Conservation (phyloP, 2,888 invertebrate species). For the Electrophaes corylata region DNA sequence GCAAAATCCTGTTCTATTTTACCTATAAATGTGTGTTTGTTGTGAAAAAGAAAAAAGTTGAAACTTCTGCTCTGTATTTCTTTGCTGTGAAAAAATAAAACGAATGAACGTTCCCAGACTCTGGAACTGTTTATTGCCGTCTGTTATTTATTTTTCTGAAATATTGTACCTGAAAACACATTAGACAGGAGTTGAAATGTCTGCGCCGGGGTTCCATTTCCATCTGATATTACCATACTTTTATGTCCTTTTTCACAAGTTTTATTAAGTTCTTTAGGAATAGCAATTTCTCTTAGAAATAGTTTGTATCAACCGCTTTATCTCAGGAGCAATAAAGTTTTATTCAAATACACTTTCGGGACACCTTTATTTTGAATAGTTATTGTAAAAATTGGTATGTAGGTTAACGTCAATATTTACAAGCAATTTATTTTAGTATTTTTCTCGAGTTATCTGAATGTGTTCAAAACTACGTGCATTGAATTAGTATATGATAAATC, state of each 20-base stretch:
- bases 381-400: not conserved
- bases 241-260: conserved; percentile 40
- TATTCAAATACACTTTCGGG: conserved; percentile 54
- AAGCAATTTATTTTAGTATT: not conserved
- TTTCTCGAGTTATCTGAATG: too few relatives aligned
- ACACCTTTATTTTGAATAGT: conserved; percentile 51
- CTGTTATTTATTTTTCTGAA: conserved; percentile 24
- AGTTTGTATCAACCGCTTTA: conserved; percentile 41
- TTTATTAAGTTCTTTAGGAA: conserved; percentile 42
- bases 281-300: conserved; percentile 47
- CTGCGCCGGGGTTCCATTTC: conserved; percentile 34
- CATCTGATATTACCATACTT: conserved; percentile 48
- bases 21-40: not conserved
- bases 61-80: not conserved
- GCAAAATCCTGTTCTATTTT: too few relatives aligned
- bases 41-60: not conserved
- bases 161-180: conserved; percentile 44
- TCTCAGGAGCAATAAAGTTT: conserved; percentile 44
- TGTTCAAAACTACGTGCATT: too few relatives aligned
- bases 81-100: conserved; percentile 1
- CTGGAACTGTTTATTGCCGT: conserved; percentile 11
- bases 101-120: not conserved
- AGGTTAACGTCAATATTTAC: not conserved
- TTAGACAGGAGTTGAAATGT: conserved; percentile 44
- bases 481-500: too few relatives aligned